Evolutionary conservation across 2,113 vertebrate species (phyloP), one percentile per base, ranked within the genome.

Genomic region (Urocynchramus pylzowi): DNA sequence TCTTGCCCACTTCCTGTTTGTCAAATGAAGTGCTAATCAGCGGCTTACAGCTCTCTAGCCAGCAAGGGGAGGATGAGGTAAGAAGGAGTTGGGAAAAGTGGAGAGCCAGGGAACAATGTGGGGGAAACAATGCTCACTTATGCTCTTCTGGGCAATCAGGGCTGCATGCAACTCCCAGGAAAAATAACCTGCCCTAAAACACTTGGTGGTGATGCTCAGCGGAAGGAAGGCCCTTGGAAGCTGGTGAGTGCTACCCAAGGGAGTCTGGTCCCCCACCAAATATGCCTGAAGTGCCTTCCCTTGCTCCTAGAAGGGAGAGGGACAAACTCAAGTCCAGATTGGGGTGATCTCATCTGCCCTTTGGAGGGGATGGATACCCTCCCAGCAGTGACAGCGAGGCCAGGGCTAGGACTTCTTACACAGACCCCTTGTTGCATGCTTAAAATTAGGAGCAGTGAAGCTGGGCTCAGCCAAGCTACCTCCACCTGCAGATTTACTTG

Each of bases 21-120:
- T 97, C 95, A 96, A 97, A 97, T 97, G 95, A 97, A 97, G 97
- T 97, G 97, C 96, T 97, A 97, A 97, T 97, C 96, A 97, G 93
- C 69, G 2, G 93, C 95, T 97, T 96, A 97, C 78, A 92, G 80
- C 93, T 93, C 95, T 95, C 95, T 88, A 90, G 85, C 93, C 82
- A 86, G 94, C 87, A 79, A 96, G 93, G 83, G 94, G 82, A 94
- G 90, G 95, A 96, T 97, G 94, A 96, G 96, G 95, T 97, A 95
- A 96, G 95, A 95, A 96, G 90, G 93, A 92, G 90, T 94, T 78
- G 91, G 95, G 95, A 95, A 94, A 97, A 96, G 93, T 94, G 70
- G 91, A 96, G 94, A 93, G 93, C 64, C n/a, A 22, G 53, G 45
- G 56, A 96, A 97, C 91, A 97, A 97, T 95, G 82, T 7, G 4